Percentiles rank a stretch among this genome's conserved stretches.
Evolutionary conservation across 2,888 invertebrate species (phyloP).

Genomic region (Parasteatoda lunata): DNA sequence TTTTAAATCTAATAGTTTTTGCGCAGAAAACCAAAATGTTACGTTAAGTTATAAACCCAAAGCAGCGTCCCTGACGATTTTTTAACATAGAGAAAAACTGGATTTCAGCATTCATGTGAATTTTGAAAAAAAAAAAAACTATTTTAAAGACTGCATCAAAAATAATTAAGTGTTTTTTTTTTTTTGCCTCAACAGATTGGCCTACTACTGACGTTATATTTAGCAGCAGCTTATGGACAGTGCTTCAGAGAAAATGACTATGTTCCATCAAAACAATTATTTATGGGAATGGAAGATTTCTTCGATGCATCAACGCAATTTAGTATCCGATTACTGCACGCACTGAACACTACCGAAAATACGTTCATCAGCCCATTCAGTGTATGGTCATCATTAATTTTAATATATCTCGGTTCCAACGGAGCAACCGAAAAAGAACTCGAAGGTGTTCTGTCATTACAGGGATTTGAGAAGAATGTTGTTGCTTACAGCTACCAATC

Average conservation of each 20-base stretch:
- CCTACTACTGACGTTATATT: conserved; percentile 15
- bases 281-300: conserved; percentile 39
- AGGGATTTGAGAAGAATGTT: conserved; percentile 46
- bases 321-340: conserved; percentile 33
- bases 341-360: conserved; percentile 48
- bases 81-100: not conserved
- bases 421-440: conserved; percentile 72
- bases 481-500: conserved; percentile 46
- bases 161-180: not conserved
- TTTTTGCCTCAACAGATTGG: conserved; percentile 21
- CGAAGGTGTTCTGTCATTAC: conserved; percentile 51
- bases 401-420: conserved; percentile 74
- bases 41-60: not conserved
- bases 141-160: too few relatives aligned
- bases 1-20: too few relatives aligned
- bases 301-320: conserved; percentile 49
- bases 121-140: not conserved
- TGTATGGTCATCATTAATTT: conserved; percentile 73
- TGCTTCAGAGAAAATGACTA: conserved; percentile 38
- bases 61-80: not conserved
- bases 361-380: conserved; percentile 74
- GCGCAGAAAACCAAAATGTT: too few relatives aligned
- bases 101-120: not conserved
- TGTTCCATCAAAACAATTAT: conserved; percentile 22
- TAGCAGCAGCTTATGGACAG: conserved; percentile 19